phyloP scores from a whole-genome alignment of 2,797 vertebrate genomes.

The Neoniphon sammara region DNA sequence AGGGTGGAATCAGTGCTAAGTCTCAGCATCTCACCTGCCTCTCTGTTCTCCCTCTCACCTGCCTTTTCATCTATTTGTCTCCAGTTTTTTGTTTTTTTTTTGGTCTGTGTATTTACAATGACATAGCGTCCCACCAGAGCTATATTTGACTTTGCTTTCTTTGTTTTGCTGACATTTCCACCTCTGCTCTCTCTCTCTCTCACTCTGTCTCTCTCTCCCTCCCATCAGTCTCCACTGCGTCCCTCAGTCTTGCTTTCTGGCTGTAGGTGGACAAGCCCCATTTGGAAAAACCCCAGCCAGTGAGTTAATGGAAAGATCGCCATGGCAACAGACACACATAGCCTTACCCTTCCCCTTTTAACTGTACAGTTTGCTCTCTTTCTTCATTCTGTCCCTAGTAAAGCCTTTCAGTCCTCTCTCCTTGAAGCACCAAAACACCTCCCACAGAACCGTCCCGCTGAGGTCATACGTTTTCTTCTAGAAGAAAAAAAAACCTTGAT shows the following conservation, averaged over 20 bases:
- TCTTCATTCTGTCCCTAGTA: slow-evolving; percentile 51
- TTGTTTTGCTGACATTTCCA: slow-evolving; percentile 62
- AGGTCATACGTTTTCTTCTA: slow-evolving; percentile 62
- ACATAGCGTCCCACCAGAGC: slow-evolving; percentile 28
- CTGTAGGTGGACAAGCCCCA: slow-evolving; percentile 60
- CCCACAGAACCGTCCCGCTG: slow-evolving; percentile 47
- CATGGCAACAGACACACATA: slow-evolving; percentile 78
- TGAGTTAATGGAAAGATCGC: slow-evolving; percentile 81
- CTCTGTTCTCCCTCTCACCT: slow-evolving; percentile 58
- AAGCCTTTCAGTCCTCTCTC: slow-evolving; percentile 45
- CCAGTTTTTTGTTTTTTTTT: slow-evolving; percentile 56
- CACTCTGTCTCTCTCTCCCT: not conserved
- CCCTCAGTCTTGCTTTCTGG: slow-evolving; percentile 59
- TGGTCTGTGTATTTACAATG: slow-evolving; percentile 12
- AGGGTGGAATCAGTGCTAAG: slow-evolving; percentile 48
- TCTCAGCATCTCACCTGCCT: slow-evolving; percentile 59
- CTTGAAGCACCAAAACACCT: slow-evolving; percentile 18
- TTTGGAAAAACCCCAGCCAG: slow-evolving; percentile 73
- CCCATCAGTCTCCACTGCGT: slow-evolving; percentile 30
- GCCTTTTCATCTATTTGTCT: slow-evolving; percentile 31
- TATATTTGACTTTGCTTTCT: slow-evolving; percentile 43
- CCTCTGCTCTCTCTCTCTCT: slow-evolving; percentile 40
- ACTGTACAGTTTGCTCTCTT: slow-evolving; percentile 63
- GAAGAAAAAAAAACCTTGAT: slow-evolving; percentile 17
- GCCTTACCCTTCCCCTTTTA: slow-evolving; percentile 67